phyloP scores from a whole-genome alignment of 2,113 vertebrate species.

The Passerina amoena region DNA sequence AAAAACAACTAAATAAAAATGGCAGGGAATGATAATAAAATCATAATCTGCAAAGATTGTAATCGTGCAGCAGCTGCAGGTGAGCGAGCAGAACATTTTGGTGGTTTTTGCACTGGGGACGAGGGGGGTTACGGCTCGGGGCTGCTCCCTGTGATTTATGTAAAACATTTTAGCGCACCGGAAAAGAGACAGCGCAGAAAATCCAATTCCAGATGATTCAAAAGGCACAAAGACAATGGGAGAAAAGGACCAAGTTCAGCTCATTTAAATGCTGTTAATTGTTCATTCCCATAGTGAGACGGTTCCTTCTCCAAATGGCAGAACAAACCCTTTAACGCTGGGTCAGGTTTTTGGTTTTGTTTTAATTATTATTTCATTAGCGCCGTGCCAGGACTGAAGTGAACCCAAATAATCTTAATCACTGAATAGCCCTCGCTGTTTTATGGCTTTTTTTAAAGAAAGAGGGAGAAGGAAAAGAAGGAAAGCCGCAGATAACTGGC shows the following conservation, averaged over 20 bases:
- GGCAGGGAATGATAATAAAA: background rate
- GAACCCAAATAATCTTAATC: conserved; percentile 43
- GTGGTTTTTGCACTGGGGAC: fast-evolving
- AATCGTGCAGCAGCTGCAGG: background rate
- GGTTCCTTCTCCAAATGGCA: conserved; percentile 33
- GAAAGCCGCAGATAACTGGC: background rate
- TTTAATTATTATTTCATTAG: background rate
- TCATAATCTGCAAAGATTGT: background rate
- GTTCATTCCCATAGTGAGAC: conserved; percentile 40
- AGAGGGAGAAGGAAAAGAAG: background rate
- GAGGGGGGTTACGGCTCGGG: background rate
- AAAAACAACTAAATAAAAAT: background rate
- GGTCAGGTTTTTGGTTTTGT: fast-evolving
- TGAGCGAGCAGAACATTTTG: background rate
- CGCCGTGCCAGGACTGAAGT: conserved; percentile 19
- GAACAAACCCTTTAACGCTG: background rate
- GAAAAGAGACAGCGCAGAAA: conserved; percentile 46
- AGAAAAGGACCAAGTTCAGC: conserved; percentile 33
- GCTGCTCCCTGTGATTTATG: background rate
- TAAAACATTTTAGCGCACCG: background rate
- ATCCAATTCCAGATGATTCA: conserved; percentile 54
- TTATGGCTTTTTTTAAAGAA: conserved; percentile 41
- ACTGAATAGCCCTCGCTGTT: conserved; percentile 6
- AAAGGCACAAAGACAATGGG: conserved; percentile 62
- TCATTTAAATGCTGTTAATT: conserved; percentile 49